Base-by-base conservation (phyloP, 1,140 invertebrate genomes). In the Trachymyrmex septentrionalis region DNA sequence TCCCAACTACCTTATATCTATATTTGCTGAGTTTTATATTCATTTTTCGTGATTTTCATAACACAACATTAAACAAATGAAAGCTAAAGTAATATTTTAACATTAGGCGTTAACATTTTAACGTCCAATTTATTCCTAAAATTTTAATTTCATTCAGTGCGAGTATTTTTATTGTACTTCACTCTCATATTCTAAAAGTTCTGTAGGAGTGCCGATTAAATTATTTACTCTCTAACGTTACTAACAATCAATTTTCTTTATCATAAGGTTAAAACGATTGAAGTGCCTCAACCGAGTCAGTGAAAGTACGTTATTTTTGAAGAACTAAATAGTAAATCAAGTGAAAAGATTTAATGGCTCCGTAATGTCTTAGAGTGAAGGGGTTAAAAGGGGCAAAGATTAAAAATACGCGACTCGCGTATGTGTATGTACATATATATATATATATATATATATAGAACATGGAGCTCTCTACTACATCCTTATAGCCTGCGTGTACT, bases 311-410 rank as follows among this genome's bases (percentile, higher is more conserved):
- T 55, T 69, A 55, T 69, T 69, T 69, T 38, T 21, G 19, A 67
- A 21, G 61, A 69, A 27, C 24, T 50, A 48, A 75, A 73, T 50
- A 57, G 34, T 50, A 73, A 61, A 82, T 30, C 27, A 27, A 73
- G 69, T 34, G 69, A 84, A 50, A 73, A 84, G 24, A 48, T 21
- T 61, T 61, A 84, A 84, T 34, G 48, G 50, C 53, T 38, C 30
- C 19, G 5, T 48, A 61, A 78, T 19, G 63, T 67, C 27, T 48
- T 34, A 34, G 24, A 30, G 21, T 34, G 64, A 61, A 24, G 48
- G 55, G 55, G 69, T 73, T 73, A 84, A 84, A 63, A 63, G 27
- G 55, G 69, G 69, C 69, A 55, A 75, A 21, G 80, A 84, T 82
- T 82, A 61, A 84, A 44, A 73, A 73, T 84, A 84, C 61, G 14